Evolutionary conservation across 2,797 vertebrate species (phyloP).

Genomic region (Eleutherodactylus coqui): DNA sequence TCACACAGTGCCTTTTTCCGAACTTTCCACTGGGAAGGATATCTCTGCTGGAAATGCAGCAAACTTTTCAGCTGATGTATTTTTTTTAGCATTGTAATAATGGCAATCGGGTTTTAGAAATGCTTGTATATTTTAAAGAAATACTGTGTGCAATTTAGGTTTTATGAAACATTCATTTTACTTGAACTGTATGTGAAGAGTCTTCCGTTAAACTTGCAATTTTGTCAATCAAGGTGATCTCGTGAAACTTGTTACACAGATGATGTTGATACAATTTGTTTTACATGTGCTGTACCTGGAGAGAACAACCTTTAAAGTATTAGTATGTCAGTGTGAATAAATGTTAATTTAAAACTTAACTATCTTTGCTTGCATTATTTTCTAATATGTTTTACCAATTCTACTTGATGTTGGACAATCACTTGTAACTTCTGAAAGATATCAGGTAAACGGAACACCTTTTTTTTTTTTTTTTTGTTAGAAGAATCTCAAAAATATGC

Average conservation of each 20-base stretch:
- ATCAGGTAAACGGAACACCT: background rate
- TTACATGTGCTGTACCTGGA: constrained; percentile 80
- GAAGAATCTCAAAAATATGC: background rate
- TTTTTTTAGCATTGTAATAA: background rate
- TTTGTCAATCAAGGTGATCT: constrained; percentile 58
- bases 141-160: constrained; percentile 1
- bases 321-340: constrained; percentile 78
- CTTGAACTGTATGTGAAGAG: constrained; percentile 80
- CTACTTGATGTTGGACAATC: too few relatives aligned
- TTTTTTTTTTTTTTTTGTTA: too few relatives aligned
- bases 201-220: constrained; percentile 66
- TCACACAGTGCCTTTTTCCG: constrained; percentile 24
- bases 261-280: background rate
- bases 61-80: background rate
- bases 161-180: constrained; percentile 73
- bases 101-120: background rate
- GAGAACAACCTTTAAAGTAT: constrained; percentile 69
- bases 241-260: constrained; percentile 47
- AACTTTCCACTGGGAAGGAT: background rate
- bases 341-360: constrained; percentile 70
- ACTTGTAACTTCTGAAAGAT: background rate
- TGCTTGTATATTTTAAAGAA: constrained; percentile 14
- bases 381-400: background rate
- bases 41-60: background rate
- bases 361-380: background rate